Evolutionary conservation across 2,888 invertebrate genomes (phyloP), one percentile per base, ranked within the genome.

Genomic region (Horisme vitalbata): DNA sequence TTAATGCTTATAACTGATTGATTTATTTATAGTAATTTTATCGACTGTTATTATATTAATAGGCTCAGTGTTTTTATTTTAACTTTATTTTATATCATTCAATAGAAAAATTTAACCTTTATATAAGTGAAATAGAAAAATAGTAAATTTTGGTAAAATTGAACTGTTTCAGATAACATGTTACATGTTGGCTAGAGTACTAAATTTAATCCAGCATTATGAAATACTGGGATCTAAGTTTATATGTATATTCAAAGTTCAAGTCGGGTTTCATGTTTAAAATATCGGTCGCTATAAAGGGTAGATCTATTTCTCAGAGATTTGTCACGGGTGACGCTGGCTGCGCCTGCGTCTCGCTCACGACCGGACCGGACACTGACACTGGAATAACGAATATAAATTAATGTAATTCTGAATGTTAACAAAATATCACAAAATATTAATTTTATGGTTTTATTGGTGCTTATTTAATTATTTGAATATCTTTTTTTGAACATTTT

Each of bases 291-390:
- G 43, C 41, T 52, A 52, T 46, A 47, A 52, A 55, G 37, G 44
- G 45, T 38, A 55, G 49, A 56, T 63, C 61, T 61, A 59, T 65
- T 68, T 66, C 63, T 61, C 51, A 55, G 54, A 51, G 57, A 75
- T 77, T 75, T 56, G 74, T 68, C 68, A 70, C 66, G 64, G 73
- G 48, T 57, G 66, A 70, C 65, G 36, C 47, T n/a, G 48, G 44
- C 45, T 37, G 53, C 49, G 38, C 44, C 43, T 11, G 50, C 50
- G 49, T 28, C 54, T 44, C n/a, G n/a, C n/a, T 59, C 56, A 55
- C 59, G 55, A 59, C 20, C 24, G 31, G 38, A 27, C 11, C 34
- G 31, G 51, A 36, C 43, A 39, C 27, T 24, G 27, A 32, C 31
- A 43, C 48, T n/a, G 30, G 18, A 33, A 34, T 45, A 39, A 35